Base-by-base conservation (phyloP, 2,113 vertebrate species). In the Hypanus sabinus region DNA sequence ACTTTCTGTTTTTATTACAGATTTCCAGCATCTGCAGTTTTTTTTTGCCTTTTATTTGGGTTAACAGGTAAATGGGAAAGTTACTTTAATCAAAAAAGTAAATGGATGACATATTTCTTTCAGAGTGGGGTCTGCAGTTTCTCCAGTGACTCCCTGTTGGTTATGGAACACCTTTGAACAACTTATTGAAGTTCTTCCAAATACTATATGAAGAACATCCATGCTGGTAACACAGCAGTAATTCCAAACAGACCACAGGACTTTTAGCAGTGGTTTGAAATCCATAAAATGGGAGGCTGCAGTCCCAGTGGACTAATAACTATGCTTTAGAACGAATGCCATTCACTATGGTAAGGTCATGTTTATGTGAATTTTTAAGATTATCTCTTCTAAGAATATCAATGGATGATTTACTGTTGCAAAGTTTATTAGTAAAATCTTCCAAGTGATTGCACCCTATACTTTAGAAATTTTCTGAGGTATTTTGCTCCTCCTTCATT, bases 401-500 rank as follows among this genome's bases (percentile, higher is more conserved):
- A 36, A 33, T 73, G 24, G 68, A 70, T 90, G 38, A 94, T 94
- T 88, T 94, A 94, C 70, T 55, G 83, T 88, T 33, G 68, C 57
- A 55, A 90, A 55, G 81, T 60, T 73, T 90, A 83, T 87, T 33
- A 27, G 85, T 73, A 94, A 94, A 73, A 71, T 33, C 16, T 88
- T 94, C 68, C 81, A 94, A 94, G 80, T 73, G 30, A 71, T 60
- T 68, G 36, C 33, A 73, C 65, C 68, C 79, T 55, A 70, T 85
- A 12, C 80, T 94, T 46, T 38, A 71, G 38, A 27, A 75, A 70
- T 88, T 94, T 90, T 70, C 83, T 81, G 81, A 87, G 27, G 73
- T 93, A 93, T 75, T 91, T 88, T 94, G 83, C 77, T 80, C 77
- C 83, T 93, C 90, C 94, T 81, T 46, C 12, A 83, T 46, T 85